These are phyloP conservation scores for Acrobasis repandana DNA, from an alignment of 2,888 invertebrate species.

Conservation along the genomic window DNA sequence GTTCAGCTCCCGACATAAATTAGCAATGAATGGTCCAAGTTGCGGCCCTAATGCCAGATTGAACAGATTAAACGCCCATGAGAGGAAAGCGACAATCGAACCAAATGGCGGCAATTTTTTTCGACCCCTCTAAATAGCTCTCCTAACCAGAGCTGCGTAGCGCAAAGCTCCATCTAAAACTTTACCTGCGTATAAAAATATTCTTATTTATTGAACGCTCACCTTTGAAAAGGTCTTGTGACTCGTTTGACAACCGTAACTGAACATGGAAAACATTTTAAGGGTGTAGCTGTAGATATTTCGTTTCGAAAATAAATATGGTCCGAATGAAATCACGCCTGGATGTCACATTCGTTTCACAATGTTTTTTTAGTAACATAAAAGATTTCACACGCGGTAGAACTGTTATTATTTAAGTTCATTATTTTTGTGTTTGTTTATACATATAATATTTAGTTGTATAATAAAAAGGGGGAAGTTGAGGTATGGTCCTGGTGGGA, in stretches of 20 bases:
- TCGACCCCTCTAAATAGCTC: conserved; percentile 34
- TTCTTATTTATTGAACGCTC: conserved; percentile 4
- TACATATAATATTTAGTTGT: too few relatives aligned
- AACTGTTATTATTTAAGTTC: too few relatives aligned
- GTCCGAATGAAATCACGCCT: neutral
- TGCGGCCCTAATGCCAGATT: conserved; percentile 72
- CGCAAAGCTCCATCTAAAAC: neutral
- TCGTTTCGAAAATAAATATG: neutral
- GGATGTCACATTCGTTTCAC: neutral
- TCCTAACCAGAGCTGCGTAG: conserved; percentile 20
- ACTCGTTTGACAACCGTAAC: conserved; percentile 14
- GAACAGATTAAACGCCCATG: conserved; percentile 68
- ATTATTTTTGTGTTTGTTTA: too few relatives aligned
- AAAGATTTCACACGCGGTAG: neutral
- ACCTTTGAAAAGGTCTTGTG: conserved; percentile 9
- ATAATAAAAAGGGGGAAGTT: too few relatives aligned
- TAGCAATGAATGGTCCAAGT: conserved; percentile 69
- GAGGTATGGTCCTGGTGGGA: too few relatives aligned
- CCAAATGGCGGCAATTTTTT: conserved; percentile 37
- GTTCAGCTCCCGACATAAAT: conserved; percentile 61
- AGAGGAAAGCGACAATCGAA: conserved; percentile 53
- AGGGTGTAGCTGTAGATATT: neutral
- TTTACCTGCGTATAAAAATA: neutral
- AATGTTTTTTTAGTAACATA: neutral
- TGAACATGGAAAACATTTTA: conserved; percentile 17